Evolutionary conservation across 2,797 vertebrate species (phyloP), one percentile per base, ranked within the genome.

Genomic region (Coregonus ussuriensis): DNA sequence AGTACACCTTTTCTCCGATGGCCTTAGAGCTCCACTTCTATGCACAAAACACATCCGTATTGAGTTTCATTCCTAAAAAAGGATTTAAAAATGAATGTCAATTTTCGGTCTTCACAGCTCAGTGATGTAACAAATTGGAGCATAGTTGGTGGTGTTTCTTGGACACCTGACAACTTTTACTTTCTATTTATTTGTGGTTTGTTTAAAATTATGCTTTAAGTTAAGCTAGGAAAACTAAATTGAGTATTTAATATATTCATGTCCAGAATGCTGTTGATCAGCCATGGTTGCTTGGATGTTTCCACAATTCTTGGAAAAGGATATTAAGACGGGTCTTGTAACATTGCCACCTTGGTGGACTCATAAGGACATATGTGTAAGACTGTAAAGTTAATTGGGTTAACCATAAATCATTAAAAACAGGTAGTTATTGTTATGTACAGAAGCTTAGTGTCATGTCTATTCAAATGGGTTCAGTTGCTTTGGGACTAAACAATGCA

Each of bases 1-100:
- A n/a, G 56, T n/a, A 59, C 3, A 29, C 29, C 15, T 11, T 68
- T 18, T 68, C 31, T 33, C 84, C 70, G 47, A 91, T 89, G 89
- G 93, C 93, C 93, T 94, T 94, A 93, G 86, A 88, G 86, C 90
- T 91, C 85, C 91, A 91, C 87, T 91, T 93, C 92, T 93, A 93
- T 93, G 93, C 91, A 93, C 90, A 88, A 82, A 79, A 87, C 70
- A 53, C 65, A 81, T 87, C 86, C 88, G 65, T 78, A 77, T 81
- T 51, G 51, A 65, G 74, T 41, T 75, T 77, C 59, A 71, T 53
- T 59, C 31, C 78, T 79, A 52, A 56, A 81, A 83, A 81, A 83
- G 74, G 86, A 52, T 85, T 88, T 90, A 62, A 74, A 89, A 56
- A 81, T 86, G 89, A 92, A 93, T 91, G 88, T 91, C 78, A 72